Conservation (phyloP, 2,797 vertebrate species). For the Platalea minor region DNA sequence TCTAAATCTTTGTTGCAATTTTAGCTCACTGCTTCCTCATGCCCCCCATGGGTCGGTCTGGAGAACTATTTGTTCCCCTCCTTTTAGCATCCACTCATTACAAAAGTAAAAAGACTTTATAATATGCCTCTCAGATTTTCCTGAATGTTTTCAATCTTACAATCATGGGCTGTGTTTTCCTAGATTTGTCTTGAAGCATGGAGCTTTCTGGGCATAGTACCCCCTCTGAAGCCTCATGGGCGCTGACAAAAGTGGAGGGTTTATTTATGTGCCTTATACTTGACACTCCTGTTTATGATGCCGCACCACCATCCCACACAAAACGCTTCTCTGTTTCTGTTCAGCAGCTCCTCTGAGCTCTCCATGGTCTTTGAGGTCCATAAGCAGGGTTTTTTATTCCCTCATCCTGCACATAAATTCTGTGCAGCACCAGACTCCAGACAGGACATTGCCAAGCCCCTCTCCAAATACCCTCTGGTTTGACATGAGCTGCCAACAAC, state of each 20-base stretch:
- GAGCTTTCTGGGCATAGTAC: background rate
- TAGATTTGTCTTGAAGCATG: background rate
- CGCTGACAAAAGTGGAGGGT: fast-evolving
- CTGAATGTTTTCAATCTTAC: background rate
- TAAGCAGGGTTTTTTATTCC: background rate
- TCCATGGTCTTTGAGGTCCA: fast-evolving
- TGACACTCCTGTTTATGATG: background rate
- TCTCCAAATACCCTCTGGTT: background rate
- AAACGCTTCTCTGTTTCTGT: background rate
- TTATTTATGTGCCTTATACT: background rate
- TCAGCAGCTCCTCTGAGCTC: background rate
- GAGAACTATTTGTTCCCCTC: background rate
- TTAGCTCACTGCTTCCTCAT: background rate
- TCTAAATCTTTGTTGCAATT: background rate
- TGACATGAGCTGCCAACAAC: background rate
- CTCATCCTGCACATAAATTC: background rate
- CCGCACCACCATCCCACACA: too few species aligned
- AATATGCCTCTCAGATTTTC: background rate
- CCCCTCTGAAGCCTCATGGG: background rate
- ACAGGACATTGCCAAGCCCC: background rate
- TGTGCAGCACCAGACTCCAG: background rate
- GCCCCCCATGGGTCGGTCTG: background rate
- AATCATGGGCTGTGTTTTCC: background rate
- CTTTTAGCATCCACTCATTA: background rate
- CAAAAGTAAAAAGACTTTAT: background rate